Base-by-base conservation (phyloP, 2,797 vertebrate species). In the Lacerta bilineata region DNA sequence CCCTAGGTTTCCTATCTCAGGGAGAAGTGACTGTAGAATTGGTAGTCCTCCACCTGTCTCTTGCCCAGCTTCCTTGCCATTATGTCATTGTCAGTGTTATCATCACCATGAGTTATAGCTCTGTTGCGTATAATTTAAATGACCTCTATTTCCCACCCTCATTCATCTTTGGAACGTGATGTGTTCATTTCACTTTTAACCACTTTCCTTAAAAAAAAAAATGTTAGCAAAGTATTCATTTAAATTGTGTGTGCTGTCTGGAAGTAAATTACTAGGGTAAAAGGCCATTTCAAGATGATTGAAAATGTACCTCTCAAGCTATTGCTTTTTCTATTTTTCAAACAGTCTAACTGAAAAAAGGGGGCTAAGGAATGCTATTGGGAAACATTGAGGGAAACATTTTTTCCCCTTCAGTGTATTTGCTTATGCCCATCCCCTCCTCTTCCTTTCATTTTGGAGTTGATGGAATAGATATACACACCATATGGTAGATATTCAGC, bases 161-260 rank as follows among this genome's bases (percentile, higher is more conserved):
- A 85, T 93, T 95, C 89, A 88, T 94, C 91, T 93, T 94, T 89
- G 83, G 93, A 90, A 90, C 80, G 83, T 0, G 0, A 93, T 88
- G 93, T 41, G 91, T 95, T 95, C 78, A 87, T 95, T 96, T 95
- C 91, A 90, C 80, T 95, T 95, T 96, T 93, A 96, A 95, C 84
- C 91, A 93, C 90, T 90, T 95, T 91, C 91, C 93, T 71, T 46
- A n/a, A 36, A 36, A 74, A 74, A 74, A 74, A 74, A 72, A 72
- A 84, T 84, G 96, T 96, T 94, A 94, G 83, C 83, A 90, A 95
- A 95, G 91, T 88, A 92, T 90, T 91, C 84, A 88, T 95, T 95
- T 96, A 95, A 96, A 96, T 95, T 87, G 68, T 75, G 79, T 87
- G 84, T 61, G 29, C 89, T 92, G 77, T 78, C 89, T 89, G 87